Conservation (phyloP, 1,140 invertebrate genomes). For the Cepaea nemoralis region DNA sequence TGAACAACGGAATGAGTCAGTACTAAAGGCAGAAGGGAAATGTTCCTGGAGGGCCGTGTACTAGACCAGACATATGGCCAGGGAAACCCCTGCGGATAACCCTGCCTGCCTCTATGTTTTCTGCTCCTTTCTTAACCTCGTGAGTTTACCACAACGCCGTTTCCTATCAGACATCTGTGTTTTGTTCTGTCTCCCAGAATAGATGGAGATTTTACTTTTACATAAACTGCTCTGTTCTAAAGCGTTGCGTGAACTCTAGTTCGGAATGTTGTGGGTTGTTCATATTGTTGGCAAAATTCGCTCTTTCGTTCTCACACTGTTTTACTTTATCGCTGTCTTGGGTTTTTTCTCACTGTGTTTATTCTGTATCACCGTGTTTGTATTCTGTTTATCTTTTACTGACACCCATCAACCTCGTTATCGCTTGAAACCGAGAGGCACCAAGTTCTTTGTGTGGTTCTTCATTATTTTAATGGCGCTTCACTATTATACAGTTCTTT, state of each 20-base stretch:
- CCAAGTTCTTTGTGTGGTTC: no score
- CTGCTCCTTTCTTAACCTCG: not conserved
- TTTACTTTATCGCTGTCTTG: no score
- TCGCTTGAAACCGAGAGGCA: no score
- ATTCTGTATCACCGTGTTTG: no score
- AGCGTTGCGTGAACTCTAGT: not conserved
- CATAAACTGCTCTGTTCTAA: not conserved
- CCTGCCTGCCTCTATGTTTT: not conserved
- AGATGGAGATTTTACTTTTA: not conserved
- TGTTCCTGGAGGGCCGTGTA: not conserved
- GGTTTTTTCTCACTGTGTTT: no score
- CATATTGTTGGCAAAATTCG: no score
- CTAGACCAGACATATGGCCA: not conserved
- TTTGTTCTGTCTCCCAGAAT: not conserved
- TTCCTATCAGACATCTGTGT: not conserved
- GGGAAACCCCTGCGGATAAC: not conserved
- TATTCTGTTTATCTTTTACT: no score
- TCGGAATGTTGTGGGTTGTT: not conserved
- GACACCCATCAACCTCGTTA: no score
- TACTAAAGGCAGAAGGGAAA: not conserved
- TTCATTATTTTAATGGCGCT: no score
- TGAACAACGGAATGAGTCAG: not conserved
- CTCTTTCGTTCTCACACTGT: no score
- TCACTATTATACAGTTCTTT: no score
- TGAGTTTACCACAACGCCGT: not conserved